These are phyloP conservation scores for Hypomecis atomaria DNA, from an alignment of 2,888 invertebrate genomes.

Conservation along the genomic window DNA sequence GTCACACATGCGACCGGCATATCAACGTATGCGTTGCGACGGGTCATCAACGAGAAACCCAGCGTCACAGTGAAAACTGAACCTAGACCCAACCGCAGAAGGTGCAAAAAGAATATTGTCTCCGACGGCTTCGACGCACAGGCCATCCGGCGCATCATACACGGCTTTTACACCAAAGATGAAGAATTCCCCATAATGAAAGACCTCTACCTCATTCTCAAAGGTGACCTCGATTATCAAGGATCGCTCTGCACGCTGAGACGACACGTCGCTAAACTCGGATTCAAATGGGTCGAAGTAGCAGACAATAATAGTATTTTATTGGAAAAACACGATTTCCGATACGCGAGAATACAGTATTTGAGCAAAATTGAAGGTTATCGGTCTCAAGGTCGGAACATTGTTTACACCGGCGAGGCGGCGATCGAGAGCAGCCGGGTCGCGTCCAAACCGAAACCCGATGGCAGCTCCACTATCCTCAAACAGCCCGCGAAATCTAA, in stretches of 20 bases:
- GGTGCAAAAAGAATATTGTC: conserved; percentile 46
- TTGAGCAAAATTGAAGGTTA: conserved; percentile 50
- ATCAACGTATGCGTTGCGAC: conserved; percentile 49
- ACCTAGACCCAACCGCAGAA: conserved; percentile 37
- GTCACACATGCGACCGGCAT: conserved; percentile 54
- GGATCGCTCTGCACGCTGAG: conserved; percentile 51
- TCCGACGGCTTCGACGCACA: conserved; percentile 49
- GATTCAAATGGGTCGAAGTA: conserved; percentile 53
- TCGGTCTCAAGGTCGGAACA: conserved; percentile 46
- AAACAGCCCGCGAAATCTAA: conserved; percentile 52
- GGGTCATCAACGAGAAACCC: conserved; percentile 46
- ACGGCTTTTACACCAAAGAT: conserved; percentile 51
- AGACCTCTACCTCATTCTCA: conserved; percentile 50
- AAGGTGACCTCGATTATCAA: conserved; percentile 52
- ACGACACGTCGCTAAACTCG: conserved; percentile 49
- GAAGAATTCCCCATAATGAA: conserved; percentile 53
- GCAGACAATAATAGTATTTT: conserved; percentile 51
- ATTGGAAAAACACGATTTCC: conserved; percentile 51
- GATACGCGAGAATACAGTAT: conserved; percentile 50
- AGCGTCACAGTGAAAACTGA: conserved; percentile 44
- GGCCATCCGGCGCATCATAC: conserved; percentile 49
- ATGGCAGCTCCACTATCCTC: conserved; percentile 48
- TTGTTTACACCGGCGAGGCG: conserved; percentile 51
- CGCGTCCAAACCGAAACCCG: conserved; percentile 49
- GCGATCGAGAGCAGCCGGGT: conserved; percentile 48